Evolutionary conservation across 2,888 invertebrate species (phyloP).

Genomic region (Glomeris marginata): DNA sequence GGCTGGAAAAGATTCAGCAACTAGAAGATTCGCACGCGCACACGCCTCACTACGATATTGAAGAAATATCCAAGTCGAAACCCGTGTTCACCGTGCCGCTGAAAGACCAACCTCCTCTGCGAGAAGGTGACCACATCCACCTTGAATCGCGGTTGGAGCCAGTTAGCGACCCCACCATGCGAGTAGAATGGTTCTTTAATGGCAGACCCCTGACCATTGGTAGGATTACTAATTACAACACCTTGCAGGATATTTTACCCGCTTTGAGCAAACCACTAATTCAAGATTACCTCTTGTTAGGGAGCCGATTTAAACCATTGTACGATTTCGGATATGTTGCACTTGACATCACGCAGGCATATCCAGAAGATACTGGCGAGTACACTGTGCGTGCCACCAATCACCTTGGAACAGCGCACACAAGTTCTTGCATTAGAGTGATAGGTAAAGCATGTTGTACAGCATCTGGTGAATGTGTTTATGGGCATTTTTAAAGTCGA

Average conservation of each 20-base stretch:
- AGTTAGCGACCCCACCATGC: slow-evolving; percentile 90
- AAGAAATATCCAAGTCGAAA: slow-evolving; percentile 83
- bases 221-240: slow-evolving; percentile 14
- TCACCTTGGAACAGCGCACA: slow-evolving; percentile 80
- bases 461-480: no score
- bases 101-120: slow-evolving; percentile 66
- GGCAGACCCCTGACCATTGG: slow-evolving; percentile 60
- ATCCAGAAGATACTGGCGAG: slow-evolving; percentile 86
- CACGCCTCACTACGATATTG: slow-evolving; percentile 75
- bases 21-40: slow-evolving; percentile 71
- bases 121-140: slow-evolving; percentile 79
- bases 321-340: slow-evolving; percentile 97
- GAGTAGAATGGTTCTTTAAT: slow-evolving; percentile 92
- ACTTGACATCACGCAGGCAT: slow-evolving; percentile 83
- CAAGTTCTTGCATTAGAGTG: slow-evolving; percentile 70
- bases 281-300: slow-evolving; percentile 19
- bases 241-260: not conserved
- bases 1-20: slow-evolving; percentile 72
- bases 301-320: slow-evolving; percentile 79
- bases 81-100: slow-evolving; percentile 86
- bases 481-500: no score
- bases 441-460: no score
- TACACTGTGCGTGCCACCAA: slow-evolving; percentile 90
- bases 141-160: slow-evolving; percentile 83
- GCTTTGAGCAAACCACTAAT: not conserved